Evolutionary conservation across 1,140 invertebrate species (phyloP), one percentile per base, ranked within the genome.

Genomic region (Hyposmocoma kahamanoa): DNA sequence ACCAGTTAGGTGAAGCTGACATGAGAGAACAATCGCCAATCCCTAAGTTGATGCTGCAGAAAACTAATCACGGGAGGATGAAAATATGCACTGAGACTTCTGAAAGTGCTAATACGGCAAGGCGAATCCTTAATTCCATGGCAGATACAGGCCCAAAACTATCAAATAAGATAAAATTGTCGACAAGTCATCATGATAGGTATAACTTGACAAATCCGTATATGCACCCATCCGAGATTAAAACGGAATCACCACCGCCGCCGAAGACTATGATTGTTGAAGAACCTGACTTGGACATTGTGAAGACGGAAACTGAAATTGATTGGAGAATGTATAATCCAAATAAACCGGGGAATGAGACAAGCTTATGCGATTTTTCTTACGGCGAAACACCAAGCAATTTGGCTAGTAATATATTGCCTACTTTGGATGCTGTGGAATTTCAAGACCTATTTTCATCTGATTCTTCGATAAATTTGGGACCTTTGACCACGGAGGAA

Each of bases 21-120:
- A 69, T 84, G 63, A 57, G 78, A 21, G 80, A 84, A 50, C 77
- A 84, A 19, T 84, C 80, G 0, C 78, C 81, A 0, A 84, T 82
- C 4, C 81, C 76, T 3, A 84, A 82, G 47, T 53, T 82, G 10
- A 81, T 82, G 73, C 47, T 84, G 11, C 76, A 77, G 45, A 84
- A 84, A 53, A 68, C 70, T 0, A 82, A 73, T 22, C 70, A 76
- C n/a, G 66, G 66, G 3, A 47, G 78, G 20, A 62, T 76, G 61
- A 74, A 70, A 32, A 56, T 74, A 11, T 66, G 59, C 28, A 50
- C 57, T 1, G 69, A 65, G 26, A 30, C 53, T 2, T 47, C 20
- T 17, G 47, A 22, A 0, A 42, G n/a, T 22, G 62, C 22, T 21
- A 59, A 20, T 11, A 59, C 55, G 2, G 32, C 56, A 5, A 52